phyloP scores from a whole-genome alignment of 2,888 invertebrate species.

The Raillietiella orientalis region DNA sequence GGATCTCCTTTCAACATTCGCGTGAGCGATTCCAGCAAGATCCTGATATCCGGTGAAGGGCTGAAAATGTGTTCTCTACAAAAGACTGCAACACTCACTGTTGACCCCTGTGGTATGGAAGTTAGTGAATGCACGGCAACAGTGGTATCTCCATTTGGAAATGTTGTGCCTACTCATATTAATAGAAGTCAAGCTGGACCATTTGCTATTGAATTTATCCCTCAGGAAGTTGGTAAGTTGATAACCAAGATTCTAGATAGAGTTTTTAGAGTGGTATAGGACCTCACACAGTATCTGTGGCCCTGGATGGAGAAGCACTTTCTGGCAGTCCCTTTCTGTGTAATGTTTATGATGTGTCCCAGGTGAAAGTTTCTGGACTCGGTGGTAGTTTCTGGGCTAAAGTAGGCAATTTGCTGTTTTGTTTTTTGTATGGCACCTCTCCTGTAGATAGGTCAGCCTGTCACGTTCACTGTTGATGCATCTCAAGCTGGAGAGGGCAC shows the following conservation, averaged over 20 bases:
- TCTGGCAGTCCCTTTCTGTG: slow-evolving; percentile 75
- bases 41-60: slow-evolving; percentile 27
- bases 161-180: slow-evolving; percentile 35
- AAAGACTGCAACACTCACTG: slow-evolving; percentile 22
- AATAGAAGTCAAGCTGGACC: slow-evolving; percentile 22
- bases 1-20: slow-evolving; percentile 84
- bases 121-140: slow-evolving; percentile 17
- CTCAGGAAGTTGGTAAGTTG: slow-evolving; percentile 30
- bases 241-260: slow-evolving; percentile 1
- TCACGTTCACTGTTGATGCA: slow-evolving; percentile 75
- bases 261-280: slow-evolving; percentile 15
- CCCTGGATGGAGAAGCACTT: slow-evolving; percentile 40
- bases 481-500: slow-evolving; percentile 83
- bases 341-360: slow-evolving; percentile 61
- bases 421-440: background rate
- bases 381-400: slow-evolving; percentile 7
- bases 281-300: slow-evolving; percentile 46
- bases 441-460: slow-evolving; percentile 39
- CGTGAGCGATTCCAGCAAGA: slow-evolving; percentile 31
- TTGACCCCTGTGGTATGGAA: slow-evolving; percentile 19
- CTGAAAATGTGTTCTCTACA: slow-evolving; percentile 33
- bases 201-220: slow-evolving; percentile 45
- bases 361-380: slow-evolving; percentile 17
- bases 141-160: slow-evolving; percentile 52
- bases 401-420: background rate